These are phyloP conservation scores for Hirundichthys speculiger DNA, from an alignment of 2,113 vertebrate genomes.

Conservation along the genomic window DNA sequence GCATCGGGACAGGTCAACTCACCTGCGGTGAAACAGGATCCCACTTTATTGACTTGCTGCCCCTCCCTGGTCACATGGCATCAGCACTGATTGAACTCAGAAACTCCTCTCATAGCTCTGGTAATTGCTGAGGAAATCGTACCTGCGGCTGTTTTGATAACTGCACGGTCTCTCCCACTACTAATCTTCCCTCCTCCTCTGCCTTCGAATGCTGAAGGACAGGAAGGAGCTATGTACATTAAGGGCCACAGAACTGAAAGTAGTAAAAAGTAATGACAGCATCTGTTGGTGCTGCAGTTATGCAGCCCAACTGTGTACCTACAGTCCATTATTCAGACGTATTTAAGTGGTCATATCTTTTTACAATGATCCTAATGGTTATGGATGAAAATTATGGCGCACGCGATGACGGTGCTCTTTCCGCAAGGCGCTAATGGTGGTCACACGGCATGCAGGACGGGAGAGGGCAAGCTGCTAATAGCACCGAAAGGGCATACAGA, in stretches of 20 bases:
- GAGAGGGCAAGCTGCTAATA: conserved; percentile 44
- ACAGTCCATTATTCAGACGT: conserved; percentile 65
- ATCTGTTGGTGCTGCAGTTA: conserved; percentile 47
- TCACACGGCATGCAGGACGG: conserved; percentile 53
- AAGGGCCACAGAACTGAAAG: conserved; percentile 61
- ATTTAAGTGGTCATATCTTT: conserved; percentile 70
- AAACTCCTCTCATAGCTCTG: conserved; percentile 22
- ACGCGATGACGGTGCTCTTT: conserved; percentile 65
- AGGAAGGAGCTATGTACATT: conserved; percentile 75
- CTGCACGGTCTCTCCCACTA: conserved; percentile 29
- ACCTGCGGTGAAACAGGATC: conserved; percentile 39
- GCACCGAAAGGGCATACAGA: conserved; percentile 34
- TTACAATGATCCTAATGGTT: conserved; percentile 72
- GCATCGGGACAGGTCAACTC: conserved; percentile 5
- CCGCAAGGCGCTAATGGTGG: conserved; percentile 62
- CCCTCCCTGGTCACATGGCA: conserved; percentile 35
- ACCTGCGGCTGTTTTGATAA: conserved; percentile 59
- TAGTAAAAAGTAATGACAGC: conserved; percentile 71
- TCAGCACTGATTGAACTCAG: conserved; percentile 18
- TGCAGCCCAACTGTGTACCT: conserved; percentile 37
- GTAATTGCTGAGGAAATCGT: conserved; percentile 53
- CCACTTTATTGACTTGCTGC: conserved; percentile 20
- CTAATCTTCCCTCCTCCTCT: conserved; percentile 27
- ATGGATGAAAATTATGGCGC: conserved; percentile 68
- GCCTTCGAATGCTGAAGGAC: conserved; percentile 38